Evolutionary conservation across 92 coral and sea anemone species (phyloP).

Genomic region (Palythoa caribaeorum): DNA sequence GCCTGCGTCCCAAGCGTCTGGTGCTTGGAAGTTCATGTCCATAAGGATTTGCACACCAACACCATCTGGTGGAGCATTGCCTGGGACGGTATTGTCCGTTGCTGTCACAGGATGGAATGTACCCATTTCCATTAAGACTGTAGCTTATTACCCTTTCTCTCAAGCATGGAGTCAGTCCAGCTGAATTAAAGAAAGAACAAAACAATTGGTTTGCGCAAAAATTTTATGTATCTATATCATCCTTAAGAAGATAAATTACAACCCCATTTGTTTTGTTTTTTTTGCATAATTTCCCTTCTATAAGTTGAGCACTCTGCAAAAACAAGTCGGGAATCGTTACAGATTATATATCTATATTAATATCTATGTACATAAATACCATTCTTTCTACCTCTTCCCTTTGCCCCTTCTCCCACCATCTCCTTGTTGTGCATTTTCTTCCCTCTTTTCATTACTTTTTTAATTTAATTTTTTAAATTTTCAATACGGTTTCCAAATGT

Average conservation of each 20-base stretch:
- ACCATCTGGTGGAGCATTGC: constrained; percentile 37
- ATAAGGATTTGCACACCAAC: constrained; percentile 37
- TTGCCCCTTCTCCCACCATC: neutral
- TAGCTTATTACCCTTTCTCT: constrained; percentile 30
- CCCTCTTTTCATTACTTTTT: no score
- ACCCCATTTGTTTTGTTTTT: neutral
- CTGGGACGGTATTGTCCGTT: constrained; percentile 17
- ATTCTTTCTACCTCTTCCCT: neutral
- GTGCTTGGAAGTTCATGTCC: constrained; percentile 47
- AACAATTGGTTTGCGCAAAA: neutral
- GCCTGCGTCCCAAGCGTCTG: constrained; percentile 24
- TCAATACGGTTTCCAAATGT: no score
- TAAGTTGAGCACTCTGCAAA: neutral
- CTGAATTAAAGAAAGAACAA: neutral
- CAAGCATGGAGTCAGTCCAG: constrained; percentile 45
- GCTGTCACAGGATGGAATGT: constrained; percentile 47
- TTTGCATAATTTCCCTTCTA: neutral
- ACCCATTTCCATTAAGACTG: constrained; percentile 17
- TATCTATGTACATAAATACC: no score
- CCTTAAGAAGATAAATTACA: neutral
- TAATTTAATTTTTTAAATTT: no score
- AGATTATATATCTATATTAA: neutral
- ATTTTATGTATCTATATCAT: neutral
- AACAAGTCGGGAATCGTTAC: neutral
- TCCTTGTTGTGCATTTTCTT: neutral